Evolutionary conservation across 2,888 invertebrate species (phyloP), one percentile per base, ranked within the genome.

Genomic region (Spialia ferax): DNA sequence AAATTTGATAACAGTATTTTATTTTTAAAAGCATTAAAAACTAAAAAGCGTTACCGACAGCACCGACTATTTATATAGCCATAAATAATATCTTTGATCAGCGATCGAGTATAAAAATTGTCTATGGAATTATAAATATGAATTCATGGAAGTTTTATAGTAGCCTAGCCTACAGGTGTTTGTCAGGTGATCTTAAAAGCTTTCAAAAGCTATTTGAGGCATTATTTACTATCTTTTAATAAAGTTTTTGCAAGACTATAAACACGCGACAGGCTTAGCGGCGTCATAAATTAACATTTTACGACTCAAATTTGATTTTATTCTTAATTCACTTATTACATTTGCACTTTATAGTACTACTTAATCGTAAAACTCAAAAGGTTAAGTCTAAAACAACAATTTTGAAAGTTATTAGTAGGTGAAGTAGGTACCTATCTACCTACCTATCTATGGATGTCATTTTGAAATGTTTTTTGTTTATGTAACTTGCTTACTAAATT

Each of bases 41-140:
- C 0, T 45, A n/a, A 45, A 45, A 45, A 45, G 8, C 45, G 18
- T 18, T 7, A 8, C 15, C 13, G 20, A 32, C 52, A 18, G n/a
- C 22, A 62, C n/a, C n/a, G 52, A 23, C 23, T n/a, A 26, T 35
- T 23, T 62, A 62, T 62, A 35, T 62, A 62, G 38, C 38, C 62
- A 62, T 66, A 38, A 66, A 60, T 10, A 66, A 59, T 66, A 66
- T 66, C 65, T 38, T 23, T 22, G 56, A 66, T 66, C 65, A 52
- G 38, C 42, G 20, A 11, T n/a, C 26, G 29, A 59, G 20, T 29
- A 52, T 52, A 60, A 65, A 63, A 65, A 52, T 42, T 66, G 52
- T 66, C 65, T 57, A 50, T 60, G 42, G 54, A 52, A 54, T 48
- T 59, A 66, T 66, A 60, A 66, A 66, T 66, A 60, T 60, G 52